These are phyloP conservation scores for Caenorhabditis sp. DNA, from an alignment of 2,888 invertebrate species.

Conservation along the genomic window DNA sequence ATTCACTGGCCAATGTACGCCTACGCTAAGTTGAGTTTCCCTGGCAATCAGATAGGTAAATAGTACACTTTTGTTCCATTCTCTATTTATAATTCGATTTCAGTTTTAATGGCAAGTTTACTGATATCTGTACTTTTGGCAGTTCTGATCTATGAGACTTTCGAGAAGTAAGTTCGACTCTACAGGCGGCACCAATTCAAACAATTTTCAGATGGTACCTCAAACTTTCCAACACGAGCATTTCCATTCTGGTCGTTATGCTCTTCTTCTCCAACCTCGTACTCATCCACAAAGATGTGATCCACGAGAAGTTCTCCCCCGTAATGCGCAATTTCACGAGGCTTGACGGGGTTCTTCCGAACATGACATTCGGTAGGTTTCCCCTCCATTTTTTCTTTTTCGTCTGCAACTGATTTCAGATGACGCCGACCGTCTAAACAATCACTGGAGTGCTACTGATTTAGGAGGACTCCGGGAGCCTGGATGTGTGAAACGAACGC, in stretches of 20 bases:
- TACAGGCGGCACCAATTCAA: too few relatives aligned
- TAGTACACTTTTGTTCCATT: not conserved
- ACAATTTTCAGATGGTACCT: conserved; percentile 10
- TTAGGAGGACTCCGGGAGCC: conserved; percentile 17
- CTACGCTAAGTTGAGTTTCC: conserved; percentile 11
- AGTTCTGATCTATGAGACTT: conserved; percentile 18
- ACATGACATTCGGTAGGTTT: conserved; percentile 24
- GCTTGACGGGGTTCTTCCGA: conserved; percentile 23
- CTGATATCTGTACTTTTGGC: conserved; percentile 31
- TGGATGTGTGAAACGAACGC: conserved; percentile 21
- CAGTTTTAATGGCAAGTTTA: conserved; percentile 24
- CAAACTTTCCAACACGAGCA: conserved; percentile 16
- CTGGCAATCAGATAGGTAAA: conserved; percentile 11
- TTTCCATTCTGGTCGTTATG: conserved; percentile 13
- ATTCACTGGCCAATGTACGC: conserved; percentile 54
- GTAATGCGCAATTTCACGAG: conserved; percentile 2
- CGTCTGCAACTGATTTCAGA: conserved; percentile 12
- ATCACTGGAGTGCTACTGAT: conserved; percentile 13
- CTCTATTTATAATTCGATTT: not conserved
- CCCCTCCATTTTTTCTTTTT: not conserved
- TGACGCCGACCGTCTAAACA: conserved; percentile 31
- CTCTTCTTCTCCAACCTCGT: not conserved
- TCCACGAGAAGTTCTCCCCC: not conserved
- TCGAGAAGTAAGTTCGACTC: conserved; percentile 20
- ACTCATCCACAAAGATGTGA: conserved; percentile 16